Evolutionary conservation across 2,888 invertebrate species (phyloP), one percentile per base, ranked within the genome.

Genomic region (Nomada flava): DNA sequence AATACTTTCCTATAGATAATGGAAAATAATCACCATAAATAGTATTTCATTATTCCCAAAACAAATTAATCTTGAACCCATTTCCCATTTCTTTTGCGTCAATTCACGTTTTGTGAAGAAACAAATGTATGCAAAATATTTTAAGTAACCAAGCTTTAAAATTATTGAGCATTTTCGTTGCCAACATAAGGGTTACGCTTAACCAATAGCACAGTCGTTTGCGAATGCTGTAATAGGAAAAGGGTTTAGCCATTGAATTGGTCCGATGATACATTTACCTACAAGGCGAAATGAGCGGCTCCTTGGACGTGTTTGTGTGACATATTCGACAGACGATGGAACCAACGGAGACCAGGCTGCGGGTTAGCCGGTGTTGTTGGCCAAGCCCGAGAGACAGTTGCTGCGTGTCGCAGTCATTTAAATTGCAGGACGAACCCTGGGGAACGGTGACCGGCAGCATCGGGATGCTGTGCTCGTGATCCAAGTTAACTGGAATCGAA

Each of bases 291-390:
- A 96, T 95, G 88, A 96, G 94, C 76, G 95, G 89, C 90, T 95
- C 95, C 88, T 93, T 94, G 71, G 91, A 86, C 57, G 94, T 93
- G 88, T 93, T 94, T 47, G 94, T 94, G 89, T 95, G 95, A 94
- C 96, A 96, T 91, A 96, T 96, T 87, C 96, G 95, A 93, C 96
- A 96, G 89, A 95, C 95, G 90, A 94, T 95, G 57, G 95, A 95
- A 64, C 95, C 95, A 86, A 95, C 95, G 88, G 95, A 95, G 55
- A 89, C 88, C 86, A 91, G 82, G 84, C 88, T 90, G 85, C 79
- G 89, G 87, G 85, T 83, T 74, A 89, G 84, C 87, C 79, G 87
- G 57, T 84, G 89, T 86, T 89, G 90, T 82, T 87, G 89, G 76
- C 83, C 83, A 63, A 79, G 71, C 87, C 86, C 90, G 65, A 84